phyloP scores from a whole-genome alignment of 2,888 invertebrate genomes.

The Peribatodes rhomboidaria region DNA sequence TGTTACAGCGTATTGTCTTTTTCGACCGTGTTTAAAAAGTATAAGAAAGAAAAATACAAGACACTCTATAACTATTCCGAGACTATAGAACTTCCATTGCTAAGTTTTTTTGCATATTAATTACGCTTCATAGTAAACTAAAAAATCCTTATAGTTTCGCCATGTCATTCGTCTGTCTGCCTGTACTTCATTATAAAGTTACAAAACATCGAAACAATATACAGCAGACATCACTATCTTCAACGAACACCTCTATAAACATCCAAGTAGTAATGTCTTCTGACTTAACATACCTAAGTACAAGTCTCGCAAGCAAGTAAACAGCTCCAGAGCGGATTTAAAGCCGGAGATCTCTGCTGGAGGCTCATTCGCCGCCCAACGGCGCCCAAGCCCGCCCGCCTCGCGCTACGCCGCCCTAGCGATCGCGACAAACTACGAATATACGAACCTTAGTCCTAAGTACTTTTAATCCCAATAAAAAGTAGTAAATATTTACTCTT shows the following conservation, averaged over 20 bases:
- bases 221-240: background rate
- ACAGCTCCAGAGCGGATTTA: conserved; percentile 50
- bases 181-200: background rate
- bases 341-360: conserved; percentile 47
- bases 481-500: conserved; percentile 6
- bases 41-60: no score
- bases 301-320: conserved; percentile 18
- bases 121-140: no score
- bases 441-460: conserved; percentile 2
- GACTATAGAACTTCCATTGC: no score
- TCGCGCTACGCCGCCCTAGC: conserved; percentile 48
- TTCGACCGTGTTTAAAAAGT: no score
- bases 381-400: conserved; percentile 71
- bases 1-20: no score
- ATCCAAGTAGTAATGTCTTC: background rate
- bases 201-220: background rate
- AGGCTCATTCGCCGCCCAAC: conserved; percentile 70
- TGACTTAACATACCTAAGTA: conserved; percentile 13
- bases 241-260: conserved; percentile 10
- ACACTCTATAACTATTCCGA: no score
- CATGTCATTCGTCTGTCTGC: no score
- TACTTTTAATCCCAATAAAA: background rate
- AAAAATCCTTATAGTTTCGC: no score
- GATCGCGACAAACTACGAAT: conserved; percentile 39
- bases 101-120: no score